phyloP scores from a whole-genome alignment of 2,113 vertebrate genomes.

The Catagonus wagneri region DNA sequence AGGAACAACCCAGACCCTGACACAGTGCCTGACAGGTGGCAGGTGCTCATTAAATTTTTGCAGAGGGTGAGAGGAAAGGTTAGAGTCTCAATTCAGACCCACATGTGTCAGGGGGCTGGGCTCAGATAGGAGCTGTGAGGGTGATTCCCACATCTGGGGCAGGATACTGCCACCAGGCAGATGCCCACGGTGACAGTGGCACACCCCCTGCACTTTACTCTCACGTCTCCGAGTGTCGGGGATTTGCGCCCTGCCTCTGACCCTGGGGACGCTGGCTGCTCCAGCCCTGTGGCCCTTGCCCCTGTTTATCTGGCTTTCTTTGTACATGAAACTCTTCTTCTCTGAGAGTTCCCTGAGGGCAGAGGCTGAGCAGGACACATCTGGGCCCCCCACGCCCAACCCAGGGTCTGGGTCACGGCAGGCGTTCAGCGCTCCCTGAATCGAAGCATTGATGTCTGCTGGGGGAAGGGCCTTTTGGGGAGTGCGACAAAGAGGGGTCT shows the following conservation, averaged over 20 bases:
- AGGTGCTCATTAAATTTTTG: constrained; percentile 20
- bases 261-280: constrained; percentile 46
- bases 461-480: constrained; percentile 73
- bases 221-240: background rate
- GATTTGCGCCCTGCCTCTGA: constrained; percentile 53
- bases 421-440: constrained; percentile 77
- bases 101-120: background rate
- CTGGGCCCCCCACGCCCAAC: constrained; percentile 67
- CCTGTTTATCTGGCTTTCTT: constrained; percentile 76
- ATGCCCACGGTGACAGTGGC: background rate
- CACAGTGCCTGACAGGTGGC: background rate
- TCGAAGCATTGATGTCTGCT: constrained; percentile 80
- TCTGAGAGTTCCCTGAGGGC: constrained; percentile 77
- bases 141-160: background rate
- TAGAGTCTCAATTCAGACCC: background rate
- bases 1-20: background rate
- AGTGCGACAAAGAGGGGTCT: constrained; percentile 80
- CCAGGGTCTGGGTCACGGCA: constrained; percentile 76
- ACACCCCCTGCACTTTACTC: background rate
- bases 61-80: background rate
- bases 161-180: background rate
- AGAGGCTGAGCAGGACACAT: constrained; percentile 78
- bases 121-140: constrained; percentile 32
- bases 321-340: constrained; percentile 76
- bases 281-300: background rate